Evolutionary conservation across 2,797 vertebrate species (phyloP).

Genomic region (Siniperca obscura): DNA sequence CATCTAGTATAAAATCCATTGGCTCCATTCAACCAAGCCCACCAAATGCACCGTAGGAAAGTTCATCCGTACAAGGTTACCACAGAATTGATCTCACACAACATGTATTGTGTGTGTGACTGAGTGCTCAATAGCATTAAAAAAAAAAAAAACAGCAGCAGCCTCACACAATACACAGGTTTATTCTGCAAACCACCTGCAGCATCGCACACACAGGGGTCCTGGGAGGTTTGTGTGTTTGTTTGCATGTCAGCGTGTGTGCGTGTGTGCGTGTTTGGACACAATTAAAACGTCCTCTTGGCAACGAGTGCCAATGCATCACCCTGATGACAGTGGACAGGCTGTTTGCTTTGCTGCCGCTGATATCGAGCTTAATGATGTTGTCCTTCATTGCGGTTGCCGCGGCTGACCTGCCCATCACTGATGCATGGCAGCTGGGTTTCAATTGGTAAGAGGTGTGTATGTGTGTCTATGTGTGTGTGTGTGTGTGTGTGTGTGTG

Average conservation of each 20-base stretch:
- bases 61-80: slow-evolving; percentile 40
- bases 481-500: slow-evolving; percentile 30
- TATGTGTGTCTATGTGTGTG: slow-evolving; percentile 34
- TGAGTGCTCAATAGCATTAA: slow-evolving; percentile 36
- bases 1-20: background rate
- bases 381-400: slow-evolving; percentile 78
- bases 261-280: slow-evolving; percentile 61
- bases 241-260: slow-evolving; percentile 40
- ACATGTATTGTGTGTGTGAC: slow-evolving; percentile 42
- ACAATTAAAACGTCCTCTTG: slow-evolving; percentile 80
- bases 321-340: slow-evolving; percentile 80
- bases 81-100: slow-evolving; percentile 43
- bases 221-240: slow-evolving; percentile 35
- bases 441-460: slow-evolving; percentile 36
- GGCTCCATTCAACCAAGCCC: slow-evolving; percentile 17
- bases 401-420: slow-evolving; percentile 65
- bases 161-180: slow-evolving; percentile 33
- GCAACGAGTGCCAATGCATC: slow-evolving; percentile 75
- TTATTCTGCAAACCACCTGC: slow-evolving; percentile 45
- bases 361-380: slow-evolving; percentile 83
- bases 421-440: slow-evolving; percentile 61
- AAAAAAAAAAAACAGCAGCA: background rate
- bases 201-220: slow-evolving; percentile 17
- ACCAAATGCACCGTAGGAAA: slow-evolving; percentile 46
- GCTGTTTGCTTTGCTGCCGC: slow-evolving; percentile 73